Evolutionary conservation across 2,113 vertebrate genomes (phyloP).

Genomic region (Cariama cristata): DNA sequence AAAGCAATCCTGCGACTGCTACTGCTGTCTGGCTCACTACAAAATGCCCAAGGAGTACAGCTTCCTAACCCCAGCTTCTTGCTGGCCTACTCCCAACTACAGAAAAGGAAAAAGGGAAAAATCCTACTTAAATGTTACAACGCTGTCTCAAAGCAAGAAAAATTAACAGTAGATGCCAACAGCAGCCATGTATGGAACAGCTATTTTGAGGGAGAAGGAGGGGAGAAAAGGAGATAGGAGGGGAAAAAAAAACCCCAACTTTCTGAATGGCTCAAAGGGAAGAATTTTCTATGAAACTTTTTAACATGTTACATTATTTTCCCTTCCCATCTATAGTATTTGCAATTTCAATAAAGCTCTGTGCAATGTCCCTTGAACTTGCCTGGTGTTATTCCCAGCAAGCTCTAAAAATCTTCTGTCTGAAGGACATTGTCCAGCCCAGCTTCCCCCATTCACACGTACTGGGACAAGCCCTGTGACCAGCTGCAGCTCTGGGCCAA

Average conservation of each 20-base stretch:
- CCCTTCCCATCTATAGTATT: neutral
- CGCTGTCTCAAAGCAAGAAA: neutral
- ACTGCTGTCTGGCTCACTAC: neutral
- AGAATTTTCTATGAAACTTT: neutral
- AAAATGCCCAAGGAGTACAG: neutral
- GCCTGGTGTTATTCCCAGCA: neutral
- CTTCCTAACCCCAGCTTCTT: neutral
- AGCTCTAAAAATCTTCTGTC: neutral
- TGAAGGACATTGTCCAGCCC: neutral
- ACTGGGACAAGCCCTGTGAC: neutral
- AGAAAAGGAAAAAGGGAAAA: neutral
- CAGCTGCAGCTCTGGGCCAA: neutral
- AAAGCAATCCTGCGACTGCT: neutral
- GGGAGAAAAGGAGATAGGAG: fast-evolving
- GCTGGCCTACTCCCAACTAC: neutral
- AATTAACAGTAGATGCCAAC: neutral
- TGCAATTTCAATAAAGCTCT: neutral
- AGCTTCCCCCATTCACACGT: fast-evolving
- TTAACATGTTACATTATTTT: neutral
- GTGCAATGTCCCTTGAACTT: neutral
- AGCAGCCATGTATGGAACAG: neutral
- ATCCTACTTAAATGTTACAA: neutral
- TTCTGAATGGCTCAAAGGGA: neutral
- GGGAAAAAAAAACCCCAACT: neutral
- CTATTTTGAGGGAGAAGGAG: neutral